Evolutionary conservation across 37 sponge, comb jelly and placozoan genomes (phyloP).

Genomic region (Haliclona indistincta): DNA sequence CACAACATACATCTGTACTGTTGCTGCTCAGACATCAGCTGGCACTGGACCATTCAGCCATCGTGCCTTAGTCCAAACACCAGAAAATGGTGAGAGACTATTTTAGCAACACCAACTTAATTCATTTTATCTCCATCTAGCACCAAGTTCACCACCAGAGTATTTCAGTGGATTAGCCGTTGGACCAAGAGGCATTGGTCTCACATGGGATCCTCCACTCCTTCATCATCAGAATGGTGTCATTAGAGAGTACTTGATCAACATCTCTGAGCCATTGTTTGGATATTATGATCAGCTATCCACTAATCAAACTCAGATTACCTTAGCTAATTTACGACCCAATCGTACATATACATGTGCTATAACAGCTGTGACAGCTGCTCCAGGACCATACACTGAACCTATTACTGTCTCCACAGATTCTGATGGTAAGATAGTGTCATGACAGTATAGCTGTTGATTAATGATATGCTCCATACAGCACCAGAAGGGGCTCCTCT

Average conservation of each 20-base stretch:
- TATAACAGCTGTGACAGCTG: slow-evolving; percentile 30
- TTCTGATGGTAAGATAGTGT: slow-evolving; percentile 40
- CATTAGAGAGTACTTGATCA: slow-evolving; percentile 32
- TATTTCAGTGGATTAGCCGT: background rate
- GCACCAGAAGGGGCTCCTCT: background rate
- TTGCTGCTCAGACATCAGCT: slow-evolving; percentile 35
- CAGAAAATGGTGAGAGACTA: slow-evolving; percentile 12
- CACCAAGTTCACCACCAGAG: slow-evolving; percentile 16
- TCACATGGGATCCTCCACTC: slow-evolving; percentile 19
- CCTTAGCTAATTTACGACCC: slow-evolving; percentile 23
- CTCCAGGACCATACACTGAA: slow-evolving; percentile 18
- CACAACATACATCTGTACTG: slow-evolving; percentile 6
- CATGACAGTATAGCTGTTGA: too few species aligned
- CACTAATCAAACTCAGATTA: slow-evolving; percentile 1
- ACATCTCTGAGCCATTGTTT: slow-evolving; percentile 1
- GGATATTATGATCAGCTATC: background rate
- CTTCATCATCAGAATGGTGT: slow-evolving; percentile 34
- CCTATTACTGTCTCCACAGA: slow-evolving; percentile 13
- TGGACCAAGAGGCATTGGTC: background rate
- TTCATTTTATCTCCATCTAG: slow-evolving; percentile 6
- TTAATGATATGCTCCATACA: too few species aligned
- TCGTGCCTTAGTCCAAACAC: slow-evolving; percentile 10
- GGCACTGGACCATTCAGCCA: slow-evolving; percentile 43
- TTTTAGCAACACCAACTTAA: too few species aligned
- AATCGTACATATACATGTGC: slow-evolving; percentile 23